Evolutionary conservation across 2,113 vertebrate genomes (phyloP).

Genomic region (Lipophrys pholis): DNA sequence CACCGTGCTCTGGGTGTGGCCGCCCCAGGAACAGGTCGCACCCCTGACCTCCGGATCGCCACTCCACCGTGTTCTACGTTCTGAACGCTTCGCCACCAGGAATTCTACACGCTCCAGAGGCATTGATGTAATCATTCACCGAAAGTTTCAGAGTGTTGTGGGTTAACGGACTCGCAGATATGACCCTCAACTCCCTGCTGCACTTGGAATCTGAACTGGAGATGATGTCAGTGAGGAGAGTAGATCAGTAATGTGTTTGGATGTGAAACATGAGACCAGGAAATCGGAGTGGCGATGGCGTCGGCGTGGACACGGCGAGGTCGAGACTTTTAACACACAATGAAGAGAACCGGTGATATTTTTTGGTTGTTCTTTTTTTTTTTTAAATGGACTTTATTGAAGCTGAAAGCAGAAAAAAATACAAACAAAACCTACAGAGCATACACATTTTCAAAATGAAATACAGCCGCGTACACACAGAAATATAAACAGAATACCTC

Average conservation of each 20-base stretch:
- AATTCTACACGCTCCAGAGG: too few relatives aligned
- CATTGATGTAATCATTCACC: too few relatives aligned
- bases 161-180: slow-evolving; percentile 6
- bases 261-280: slow-evolving; percentile 71
- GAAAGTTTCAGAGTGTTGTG: too few relatives aligned
- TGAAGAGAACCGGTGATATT: slow-evolving; percentile 34
- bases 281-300: slow-evolving; percentile 72
- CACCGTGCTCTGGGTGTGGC: slow-evolving; percentile 66
- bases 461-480: slow-evolving; percentile 44
- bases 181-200: slow-evolving; percentile 25
- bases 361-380: background rate
- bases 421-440: slow-evolving; percentile 8
- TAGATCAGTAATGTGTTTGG: slow-evolving; percentile 68
- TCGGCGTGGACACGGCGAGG: slow-evolving; percentile 44
- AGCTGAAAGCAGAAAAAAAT: slow-evolving; percentile 22
- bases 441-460: slow-evolving; percentile 51
- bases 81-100: too few relatives aligned
- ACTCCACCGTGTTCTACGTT: background rate
- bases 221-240: slow-evolving; percentile 67
- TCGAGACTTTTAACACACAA: slow-evolving; percentile 58
- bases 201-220: slow-evolving; percentile 56
- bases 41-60: slow-evolving; percentile 32
- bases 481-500: slow-evolving; percentile 63
- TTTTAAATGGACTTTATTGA: slow-evolving; percentile 74
- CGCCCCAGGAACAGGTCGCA: slow-evolving; percentile 55